Percentiles rank a stretch among this genome's conserved stretches.
Conservation (phyloP, 2,113 vertebrate genomes). For the Steatornis caripensis region DNA sequence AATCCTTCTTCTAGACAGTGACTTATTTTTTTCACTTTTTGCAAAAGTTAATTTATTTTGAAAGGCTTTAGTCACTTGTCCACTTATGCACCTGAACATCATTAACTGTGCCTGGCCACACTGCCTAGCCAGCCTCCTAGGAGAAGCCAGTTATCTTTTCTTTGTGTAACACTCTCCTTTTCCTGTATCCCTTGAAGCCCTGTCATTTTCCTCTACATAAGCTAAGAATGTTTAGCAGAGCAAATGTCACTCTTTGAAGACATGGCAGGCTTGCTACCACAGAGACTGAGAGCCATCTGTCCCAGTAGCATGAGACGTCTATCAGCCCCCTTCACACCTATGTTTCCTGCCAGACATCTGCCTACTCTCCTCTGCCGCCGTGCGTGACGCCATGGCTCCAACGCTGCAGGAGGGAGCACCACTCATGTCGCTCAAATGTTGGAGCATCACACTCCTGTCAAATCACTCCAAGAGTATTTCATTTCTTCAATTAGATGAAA, state of each 20-base stretch:
- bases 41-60: not conserved
- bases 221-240: not conserved
- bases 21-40: not conserved
- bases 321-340: not conserved
- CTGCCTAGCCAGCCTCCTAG: not conserved
- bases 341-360: slow-evolving; percentile 23
- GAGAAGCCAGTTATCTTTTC: not conserved
- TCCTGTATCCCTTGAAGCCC: not conserved
- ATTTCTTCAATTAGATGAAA: not conserved
- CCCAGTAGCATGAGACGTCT: not conserved
- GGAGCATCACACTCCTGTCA: rapidly evolving
- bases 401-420: rapidly evolving
- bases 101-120: not conserved
- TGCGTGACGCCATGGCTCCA: not conserved
- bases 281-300: not conserved
- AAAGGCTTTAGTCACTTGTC: not conserved
- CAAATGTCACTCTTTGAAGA: not conserved
- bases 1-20: not conserved
- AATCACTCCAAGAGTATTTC: not conserved
- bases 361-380: not conserved
- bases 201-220: not conserved
- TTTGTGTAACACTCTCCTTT: not conserved
- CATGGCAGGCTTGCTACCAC: not conserved
- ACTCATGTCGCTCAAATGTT: rapidly evolving
- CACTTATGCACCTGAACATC: not conserved